phyloP scores from a whole-genome alignment of 2,113 vertebrate species.

The Vimba vimba region DNA sequence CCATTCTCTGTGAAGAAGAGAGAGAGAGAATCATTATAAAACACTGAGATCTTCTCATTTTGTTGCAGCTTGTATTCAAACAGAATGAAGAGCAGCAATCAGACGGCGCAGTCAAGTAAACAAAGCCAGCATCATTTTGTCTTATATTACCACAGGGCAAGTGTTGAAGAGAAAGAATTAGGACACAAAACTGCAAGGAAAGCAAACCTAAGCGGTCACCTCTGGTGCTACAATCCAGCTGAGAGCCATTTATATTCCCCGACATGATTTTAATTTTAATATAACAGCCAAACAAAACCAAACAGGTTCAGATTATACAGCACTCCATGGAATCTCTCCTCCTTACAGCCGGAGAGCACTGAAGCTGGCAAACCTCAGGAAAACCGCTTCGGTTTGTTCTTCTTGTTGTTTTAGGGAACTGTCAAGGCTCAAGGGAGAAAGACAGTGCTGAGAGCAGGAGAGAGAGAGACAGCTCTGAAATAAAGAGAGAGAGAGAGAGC shows the following conservation, averaged over 20 bases:
- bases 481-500: not conserved
- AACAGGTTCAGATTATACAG: slow-evolving; percentile 67
- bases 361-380: slow-evolving; percentile 54
- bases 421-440: not conserved
- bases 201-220: slow-evolving; percentile 73
- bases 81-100: slow-evolving; percentile 70
- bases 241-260: slow-evolving; percentile 50
- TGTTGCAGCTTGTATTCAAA: slow-evolving; percentile 71
- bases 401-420: slow-evolving; percentile 29
- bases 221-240: slow-evolving; percentile 64
- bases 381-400: not conserved
- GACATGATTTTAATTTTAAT: slow-evolving; percentile 74
- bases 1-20: not conserved
- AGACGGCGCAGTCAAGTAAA: slow-evolving; percentile 70
- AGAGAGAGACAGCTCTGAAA: not conserved
- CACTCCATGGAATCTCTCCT: slow-evolving; percentile 55
- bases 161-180: slow-evolving; percentile 71
- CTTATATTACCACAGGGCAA: slow-evolving; percentile 72
- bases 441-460: slow-evolving; percentile 1
- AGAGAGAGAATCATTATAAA: slow-evolving; percentile 17
- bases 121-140: slow-evolving; percentile 74
- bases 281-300: slow-evolving; percentile 65
- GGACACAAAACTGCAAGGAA: slow-evolving; percentile 73
- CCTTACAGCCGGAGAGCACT: slow-evolving; percentile 56
- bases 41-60: slow-evolving; percentile 69